Base-by-base conservation (phyloP, 2,797 vertebrate genomes). In the Eulemur mongoz region DNA sequence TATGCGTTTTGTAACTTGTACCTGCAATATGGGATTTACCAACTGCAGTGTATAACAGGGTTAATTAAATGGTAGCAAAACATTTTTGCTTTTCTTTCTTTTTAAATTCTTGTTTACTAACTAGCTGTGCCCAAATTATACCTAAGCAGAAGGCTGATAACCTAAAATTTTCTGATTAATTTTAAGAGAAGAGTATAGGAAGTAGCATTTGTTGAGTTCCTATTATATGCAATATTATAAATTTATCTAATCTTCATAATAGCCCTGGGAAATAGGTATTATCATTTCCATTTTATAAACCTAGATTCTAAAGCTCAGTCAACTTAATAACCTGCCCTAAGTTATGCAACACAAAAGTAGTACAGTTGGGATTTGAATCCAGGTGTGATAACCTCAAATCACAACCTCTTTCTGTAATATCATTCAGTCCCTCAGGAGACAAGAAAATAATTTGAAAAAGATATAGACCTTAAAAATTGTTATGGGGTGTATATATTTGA, bases 171-270 rank as follows among this genome's bases (percentile, higher is more conserved):
- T 94, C 75, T 89, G 45, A 93, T 79, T 88, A 72, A 89, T 96
- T 59, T 93, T 80, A 50, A 81, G 32, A 96, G 38, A 84, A 50
- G 1, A 23, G 8, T 25, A 18, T 4, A 90, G 59, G 13, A 63
- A 59, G 4, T 1, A 84, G 2, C 11, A 89, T 94, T 84, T 83
- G 35, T 8, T 80, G 50, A 94, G 22, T 43, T 92, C 13, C 14
- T 69, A 54, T 32, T 81, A 54, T 27, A 61, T 79, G 4, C 27
- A 7, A 38, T 88, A 63, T 48, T 90, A 67, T 75, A 38, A 82
- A 65, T 63, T 87, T 86, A 84, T 87, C 59, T 95, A 63, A 93
- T 91, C 23, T 92, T 91, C 40, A 79, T 45, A 93, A 70, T 9
- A 88, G 23, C 15, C 20, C 38, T 81, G 13, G 52, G 18, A 82